Base-by-base conservation (phyloP, 1,140 invertebrate genomes). In the Zaprionus gabonicus region DNA sequence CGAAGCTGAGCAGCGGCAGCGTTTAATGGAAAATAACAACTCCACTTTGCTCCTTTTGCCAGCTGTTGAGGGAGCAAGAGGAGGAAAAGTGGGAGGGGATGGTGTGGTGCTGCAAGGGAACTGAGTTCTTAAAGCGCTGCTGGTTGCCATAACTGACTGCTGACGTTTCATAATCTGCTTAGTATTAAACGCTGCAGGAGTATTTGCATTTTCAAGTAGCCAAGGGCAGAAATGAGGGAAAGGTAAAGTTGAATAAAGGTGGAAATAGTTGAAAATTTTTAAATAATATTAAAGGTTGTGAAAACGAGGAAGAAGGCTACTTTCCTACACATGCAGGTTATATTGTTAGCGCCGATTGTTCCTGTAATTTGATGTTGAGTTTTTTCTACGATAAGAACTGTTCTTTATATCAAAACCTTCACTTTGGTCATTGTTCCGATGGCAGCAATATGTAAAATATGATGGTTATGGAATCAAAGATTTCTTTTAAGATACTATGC, bases 21-120 rank as follows among this genome's bases (percentile, higher is more conserved):
- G 62, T 76, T 76, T 76, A 76, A 76, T 76, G 74, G 69, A 76
- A 76, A 76, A 72, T 76, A 72, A 76, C 69, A 56, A 59, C 74
- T 60, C 55, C 74, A 72, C 70, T 76, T 71, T 76, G 46, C 36
- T 56, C 70, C 49, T 51, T 25, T 51, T 49, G 46, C 23, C 46
- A 25, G 46, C 10, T 49, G 46, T n/a, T 3, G 7, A 23, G 20
- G 0, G 20, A 0, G 20, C 0, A 1, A 1, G 9, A 0, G 3
- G 46, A 0, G 46, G 9, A 15, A 0, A 7, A 12, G 46, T 0
- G 4, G 4, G 44, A 7, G n/a, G n/a, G 44, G 46, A 17, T 2
- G 46, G 20, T 4, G 20, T 49, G 10, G 20, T 49, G 10, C 31
- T 3, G 31, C 3, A 34, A 3, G 9, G 9, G 9, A 0, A 34